Conservation (phyloP, 2,113 vertebrate genomes). For the Neodon shergylaensis region DNA sequence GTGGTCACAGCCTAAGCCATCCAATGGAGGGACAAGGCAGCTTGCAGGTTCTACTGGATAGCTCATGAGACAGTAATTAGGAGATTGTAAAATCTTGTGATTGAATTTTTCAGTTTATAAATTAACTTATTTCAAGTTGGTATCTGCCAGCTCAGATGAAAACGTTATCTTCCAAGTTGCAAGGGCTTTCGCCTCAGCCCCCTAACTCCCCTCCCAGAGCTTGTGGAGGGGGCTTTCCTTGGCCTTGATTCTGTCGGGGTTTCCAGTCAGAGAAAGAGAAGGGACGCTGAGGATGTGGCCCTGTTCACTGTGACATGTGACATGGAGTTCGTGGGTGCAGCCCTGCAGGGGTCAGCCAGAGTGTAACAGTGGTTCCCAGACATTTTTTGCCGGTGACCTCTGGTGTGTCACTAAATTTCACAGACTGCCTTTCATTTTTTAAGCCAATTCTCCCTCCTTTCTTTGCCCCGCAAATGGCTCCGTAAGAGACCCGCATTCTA, state of each 20-base stretch:
- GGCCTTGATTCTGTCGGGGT: not conserved
- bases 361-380: slow-evolving; percentile 71
- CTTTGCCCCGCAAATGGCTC: slow-evolving; percentile 41
- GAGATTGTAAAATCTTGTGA: not conserved
- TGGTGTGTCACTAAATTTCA: slow-evolving; percentile 67
- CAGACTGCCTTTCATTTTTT: slow-evolving; percentile 71
- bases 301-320: not conserved
- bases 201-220: not conserved
- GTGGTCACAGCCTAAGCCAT: not conserved
- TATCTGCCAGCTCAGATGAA: not conserved
- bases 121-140: not conserved
- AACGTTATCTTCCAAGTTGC: not conserved
- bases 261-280: not conserved
- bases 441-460: slow-evolving; percentile 62
- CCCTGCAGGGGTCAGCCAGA: slow-evolving; percentile 56
- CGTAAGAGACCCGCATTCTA: slow-evolving; percentile 70
- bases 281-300: not conserved
- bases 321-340: not conserved
- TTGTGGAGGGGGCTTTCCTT: not conserved
- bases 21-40: not conserved
- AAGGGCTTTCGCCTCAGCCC: not conserved
- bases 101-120: not conserved
- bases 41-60: not conserved
- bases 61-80: not conserved
- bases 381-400: slow-evolving; percentile 70